Base-by-base conservation (phyloP, 1,140 invertebrate genomes). In the Ooceraea biroi region DNA sequence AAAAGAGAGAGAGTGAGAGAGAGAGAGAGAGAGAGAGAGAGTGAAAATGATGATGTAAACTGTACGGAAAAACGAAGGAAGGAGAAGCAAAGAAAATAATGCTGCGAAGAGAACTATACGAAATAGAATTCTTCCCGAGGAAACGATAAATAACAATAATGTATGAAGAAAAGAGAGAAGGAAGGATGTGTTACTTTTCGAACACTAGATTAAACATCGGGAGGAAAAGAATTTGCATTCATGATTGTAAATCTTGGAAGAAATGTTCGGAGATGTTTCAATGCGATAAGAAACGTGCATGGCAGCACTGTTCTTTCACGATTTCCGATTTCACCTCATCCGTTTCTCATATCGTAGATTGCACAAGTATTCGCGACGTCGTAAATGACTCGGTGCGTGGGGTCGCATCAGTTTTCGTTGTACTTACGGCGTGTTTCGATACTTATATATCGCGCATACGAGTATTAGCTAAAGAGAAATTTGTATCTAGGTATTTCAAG, bases 81-180 rank as follows among this genome's bases (percentile, higher is more conserved):
- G 7, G 7, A 57, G 22, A 7, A 78, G 30, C 68, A 27, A 52
- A 69, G 48, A 30, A 80, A 50, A 48, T 41, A 91, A 91, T 91
- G 90, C 91, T 93, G 92, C 92, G 93, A 91, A 94, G 90, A 93
- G 92, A 90, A 90, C n/a, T n/a, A 93, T 91, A 92, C 90, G 92
- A 91, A 93, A 90, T 80, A 91, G 88, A 92, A 92, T 91, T 93
- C 92, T 94, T 94, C 92, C 93, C 88, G 19, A 92, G 78, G 72
- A 89, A 85, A 86, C 86, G 90, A 89, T 85, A 88, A 85, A 88
- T 88, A 86, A 85, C 86, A 86, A 88, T 84, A 74, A 90, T 89
- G 88, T 80, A 87, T 71, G 69, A 52, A 58, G 80, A 84, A 48
- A 55, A 46, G 25, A 41, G 19, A 25, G 25, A 73, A 46, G 44